These are phyloP conservation scores for Pipra filicauda DNA, from an alignment of 2,113 vertebrate genomes.

Conservation along the genomic window DNA sequence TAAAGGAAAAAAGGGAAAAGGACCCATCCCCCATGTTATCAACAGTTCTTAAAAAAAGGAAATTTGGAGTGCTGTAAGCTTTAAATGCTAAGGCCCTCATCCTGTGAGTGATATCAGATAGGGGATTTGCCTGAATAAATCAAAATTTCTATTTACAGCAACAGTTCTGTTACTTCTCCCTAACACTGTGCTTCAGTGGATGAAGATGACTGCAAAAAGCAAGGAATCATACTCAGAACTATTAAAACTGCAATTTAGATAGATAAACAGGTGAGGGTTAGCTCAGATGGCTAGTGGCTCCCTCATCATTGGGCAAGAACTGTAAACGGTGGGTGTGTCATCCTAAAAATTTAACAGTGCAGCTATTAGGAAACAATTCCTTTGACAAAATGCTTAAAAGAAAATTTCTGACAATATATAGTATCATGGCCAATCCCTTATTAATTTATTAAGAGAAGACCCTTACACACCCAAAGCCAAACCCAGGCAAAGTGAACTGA, in stretches of 20 bases:
- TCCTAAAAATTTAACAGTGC: not conserved
- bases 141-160: not conserved
- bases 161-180: not conserved
- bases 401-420: not conserved
- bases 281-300: not conserved
- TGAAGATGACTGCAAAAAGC: not conserved
- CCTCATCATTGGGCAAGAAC: not conserved
- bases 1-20: not conserved
- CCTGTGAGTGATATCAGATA: not conserved
- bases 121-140: not conserved
- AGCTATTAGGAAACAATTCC: not conserved
- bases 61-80: not conserved
- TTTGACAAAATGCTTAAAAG: not conserved
- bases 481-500: not conserved
- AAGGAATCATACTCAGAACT: not conserved
- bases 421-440: not conserved
- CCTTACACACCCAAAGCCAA: not conserved
- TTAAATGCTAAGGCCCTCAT: not conserved
- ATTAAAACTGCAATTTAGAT: not conserved
- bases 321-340: not conserved
- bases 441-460: not conserved
- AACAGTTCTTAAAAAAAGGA: not conserved
- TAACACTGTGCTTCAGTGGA: not conserved
- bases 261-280: not conserved
- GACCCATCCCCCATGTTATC: not conserved